Evolutionary conservation across 2,797 vertebrate genomes (phyloP).

Genomic region (Sebastiscus tertius): DNA sequence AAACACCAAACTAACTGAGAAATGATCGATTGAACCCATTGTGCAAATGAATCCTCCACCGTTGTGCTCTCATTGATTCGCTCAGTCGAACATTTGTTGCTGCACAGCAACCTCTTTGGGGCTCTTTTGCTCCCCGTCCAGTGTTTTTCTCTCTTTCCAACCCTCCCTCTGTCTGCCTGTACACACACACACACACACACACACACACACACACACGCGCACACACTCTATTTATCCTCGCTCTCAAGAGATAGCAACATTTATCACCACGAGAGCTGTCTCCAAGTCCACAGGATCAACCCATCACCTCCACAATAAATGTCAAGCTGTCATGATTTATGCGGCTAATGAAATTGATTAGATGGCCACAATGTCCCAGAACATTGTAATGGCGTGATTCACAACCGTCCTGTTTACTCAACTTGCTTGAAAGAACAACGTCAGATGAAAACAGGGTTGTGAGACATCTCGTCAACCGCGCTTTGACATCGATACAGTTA

Average conservation of each 20-base stretch:
- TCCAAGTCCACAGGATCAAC: conserved; percentile 92
- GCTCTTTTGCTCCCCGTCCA: conserved; percentile 21
- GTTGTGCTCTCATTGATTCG: conserved; percentile 22
- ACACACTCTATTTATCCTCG: conserved; percentile 82
- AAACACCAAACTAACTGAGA: background rate
- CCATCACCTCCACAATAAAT: conserved; percentile 93
- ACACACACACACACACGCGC: background rate
- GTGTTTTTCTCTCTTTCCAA: conserved; percentile 1
- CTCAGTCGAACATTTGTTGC: conserved; percentile 21
- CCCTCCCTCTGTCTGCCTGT: conserved; percentile 53
- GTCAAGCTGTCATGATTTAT: conserved; percentile 94
- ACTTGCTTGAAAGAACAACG: conserved; percentile 13
- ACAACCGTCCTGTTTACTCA: conserved; percentile 78
- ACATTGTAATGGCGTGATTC: conserved; percentile 80
- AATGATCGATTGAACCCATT: background rate
- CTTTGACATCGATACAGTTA: conserved; percentile 50
- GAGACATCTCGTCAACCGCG: conserved; percentile 12
- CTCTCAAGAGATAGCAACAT: conserved; percentile 87
- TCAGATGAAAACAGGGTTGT: conserved; percentile 14
- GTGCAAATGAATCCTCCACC: conserved; percentile 21
- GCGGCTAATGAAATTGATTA: conserved; percentile 95
- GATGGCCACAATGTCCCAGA: conserved; percentile 75
- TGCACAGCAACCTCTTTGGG: conserved; percentile 22
- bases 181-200: conserved; percentile 21
- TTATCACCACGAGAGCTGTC: conserved; percentile 89